Conservation (phyloP, 2,113 vertebrate genomes). For the human (Homo sapiens) region DNA sequence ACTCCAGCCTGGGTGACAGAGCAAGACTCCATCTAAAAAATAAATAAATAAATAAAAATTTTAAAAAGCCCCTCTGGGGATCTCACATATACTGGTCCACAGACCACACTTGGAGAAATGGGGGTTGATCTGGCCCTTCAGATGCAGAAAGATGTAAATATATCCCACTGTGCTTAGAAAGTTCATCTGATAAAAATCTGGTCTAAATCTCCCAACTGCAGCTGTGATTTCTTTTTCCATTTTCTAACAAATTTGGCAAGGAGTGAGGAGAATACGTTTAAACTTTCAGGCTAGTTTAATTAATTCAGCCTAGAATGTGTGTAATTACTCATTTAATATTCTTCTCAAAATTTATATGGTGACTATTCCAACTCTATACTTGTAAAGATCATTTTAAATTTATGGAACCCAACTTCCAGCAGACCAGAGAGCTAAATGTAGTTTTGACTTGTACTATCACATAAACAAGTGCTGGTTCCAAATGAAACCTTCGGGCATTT, state of each 20-base stretch:
- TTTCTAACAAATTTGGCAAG: slow-evolving; percentile 24
- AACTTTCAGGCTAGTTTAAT: slow-evolving; percentile 6
- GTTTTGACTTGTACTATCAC: neutral
- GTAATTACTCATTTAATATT: slow-evolving; percentile 40
- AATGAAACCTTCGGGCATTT: slow-evolving; percentile 41
- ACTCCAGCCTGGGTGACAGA: no score
- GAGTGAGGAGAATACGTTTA: neutral
- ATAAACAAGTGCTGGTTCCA: slow-evolving; percentile 23
- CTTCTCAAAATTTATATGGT: neutral
- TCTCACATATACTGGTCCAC: neutral
- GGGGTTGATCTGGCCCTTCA: neutral
- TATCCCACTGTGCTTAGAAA: neutral
- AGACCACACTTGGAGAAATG: neutral
- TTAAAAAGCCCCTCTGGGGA: neutral
- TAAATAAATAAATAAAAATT: no score
- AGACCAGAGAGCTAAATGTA: neutral
- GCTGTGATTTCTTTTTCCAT: neutral
- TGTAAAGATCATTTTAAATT: slow-evolving; percentile 37
- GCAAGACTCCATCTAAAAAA: no score
- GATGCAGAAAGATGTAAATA: neutral
- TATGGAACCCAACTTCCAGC: slow-evolving; percentile 7
- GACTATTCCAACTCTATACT: neutral
- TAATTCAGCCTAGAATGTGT: slow-evolving; percentile 31
- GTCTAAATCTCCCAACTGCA: neutral
- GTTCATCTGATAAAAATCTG: neutral